Evolutionary conservation across 2,888 invertebrate species (phyloP).

Genomic region (Fabriciana adippe): DNA sequence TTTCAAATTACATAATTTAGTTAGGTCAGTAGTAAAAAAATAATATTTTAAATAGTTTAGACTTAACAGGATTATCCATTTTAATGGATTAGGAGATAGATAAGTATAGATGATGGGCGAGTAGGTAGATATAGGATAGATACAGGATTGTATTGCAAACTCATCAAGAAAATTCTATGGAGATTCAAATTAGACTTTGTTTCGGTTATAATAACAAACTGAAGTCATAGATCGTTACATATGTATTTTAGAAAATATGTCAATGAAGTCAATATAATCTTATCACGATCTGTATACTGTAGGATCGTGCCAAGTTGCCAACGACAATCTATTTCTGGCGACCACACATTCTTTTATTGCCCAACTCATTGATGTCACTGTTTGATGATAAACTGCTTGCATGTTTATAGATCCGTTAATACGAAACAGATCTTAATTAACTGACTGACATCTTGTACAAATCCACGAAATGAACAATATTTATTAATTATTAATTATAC

Average conservation of each 20-base stretch:
- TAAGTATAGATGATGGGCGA: too few relatives aligned
- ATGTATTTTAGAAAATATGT: conserved; percentile 18
- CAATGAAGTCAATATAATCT: conserved; percentile 25
- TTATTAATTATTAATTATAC: too few relatives aligned
- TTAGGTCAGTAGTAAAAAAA: too few relatives aligned
- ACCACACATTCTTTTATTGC: conserved; percentile 33
- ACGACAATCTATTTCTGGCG: conserved; percentile 25
- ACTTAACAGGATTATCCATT: too few relatives aligned
- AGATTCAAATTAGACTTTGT: not conserved
- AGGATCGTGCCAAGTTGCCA: conserved; percentile 23
- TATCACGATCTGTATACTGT: conserved; percentile 27
- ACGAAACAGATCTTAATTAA: conserved; percentile 3
- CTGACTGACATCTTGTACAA: conserved; percentile 1
- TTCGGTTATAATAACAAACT: not conserved
- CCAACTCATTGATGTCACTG: conserved; percentile 37
- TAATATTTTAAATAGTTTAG: too few relatives aligned
- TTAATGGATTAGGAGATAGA: too few relatives aligned
- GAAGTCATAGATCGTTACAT: conserved; percentile 1
- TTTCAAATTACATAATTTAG: too few relatives aligned
- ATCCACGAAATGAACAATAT: not conserved
- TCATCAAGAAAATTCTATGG: too few relatives aligned
- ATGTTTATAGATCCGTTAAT: conserved; percentile 13
- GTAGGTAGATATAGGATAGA: too few relatives aligned
- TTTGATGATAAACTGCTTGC: conserved; percentile 31
- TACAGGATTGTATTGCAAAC: too few relatives aligned